phyloP scores from a whole-genome alignment of 2,113 vertebrate genomes.

The Coturnix japonica region DNA sequence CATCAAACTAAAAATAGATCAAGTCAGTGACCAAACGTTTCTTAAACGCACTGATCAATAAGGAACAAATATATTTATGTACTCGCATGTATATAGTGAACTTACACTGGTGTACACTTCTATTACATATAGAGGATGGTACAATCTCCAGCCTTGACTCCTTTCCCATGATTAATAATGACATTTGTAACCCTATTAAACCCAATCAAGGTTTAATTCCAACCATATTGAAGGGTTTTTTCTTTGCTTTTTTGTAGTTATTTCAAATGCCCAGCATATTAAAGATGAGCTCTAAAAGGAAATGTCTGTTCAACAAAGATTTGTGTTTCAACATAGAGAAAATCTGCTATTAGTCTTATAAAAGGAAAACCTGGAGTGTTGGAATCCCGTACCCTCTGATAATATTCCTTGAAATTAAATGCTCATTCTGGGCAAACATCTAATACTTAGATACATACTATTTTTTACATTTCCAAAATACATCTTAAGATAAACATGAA shows the following conservation, averaged over 20 bases:
- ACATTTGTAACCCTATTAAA: not conserved
- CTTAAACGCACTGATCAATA: not conserved
- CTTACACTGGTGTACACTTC: not conserved
- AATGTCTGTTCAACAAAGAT: not conserved
- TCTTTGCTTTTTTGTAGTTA: not conserved
- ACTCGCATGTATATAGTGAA: not conserved
- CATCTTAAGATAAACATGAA: not conserved
- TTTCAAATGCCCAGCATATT: not conserved
- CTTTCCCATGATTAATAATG: not conserved
- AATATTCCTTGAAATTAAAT: not conserved
- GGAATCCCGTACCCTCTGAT: fast-evolving
- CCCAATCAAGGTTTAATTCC: not conserved
- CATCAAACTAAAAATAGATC: no score
- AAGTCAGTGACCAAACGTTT: fast-evolving
- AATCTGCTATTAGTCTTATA: not conserved
- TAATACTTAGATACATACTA: not conserved
- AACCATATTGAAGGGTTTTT: not conserved
- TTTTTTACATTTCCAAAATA: not conserved
- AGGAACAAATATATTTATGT: not conserved
- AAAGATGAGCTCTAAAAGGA: not conserved
- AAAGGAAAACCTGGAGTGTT: not conserved
- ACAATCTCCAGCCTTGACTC: not conserved
- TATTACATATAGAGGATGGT: not conserved
- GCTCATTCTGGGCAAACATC: fast-evolving
- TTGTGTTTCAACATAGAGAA: not conserved